Conservation (phyloP, 2,888 invertebrate species). For the Hyposoter didymator region DNA sequence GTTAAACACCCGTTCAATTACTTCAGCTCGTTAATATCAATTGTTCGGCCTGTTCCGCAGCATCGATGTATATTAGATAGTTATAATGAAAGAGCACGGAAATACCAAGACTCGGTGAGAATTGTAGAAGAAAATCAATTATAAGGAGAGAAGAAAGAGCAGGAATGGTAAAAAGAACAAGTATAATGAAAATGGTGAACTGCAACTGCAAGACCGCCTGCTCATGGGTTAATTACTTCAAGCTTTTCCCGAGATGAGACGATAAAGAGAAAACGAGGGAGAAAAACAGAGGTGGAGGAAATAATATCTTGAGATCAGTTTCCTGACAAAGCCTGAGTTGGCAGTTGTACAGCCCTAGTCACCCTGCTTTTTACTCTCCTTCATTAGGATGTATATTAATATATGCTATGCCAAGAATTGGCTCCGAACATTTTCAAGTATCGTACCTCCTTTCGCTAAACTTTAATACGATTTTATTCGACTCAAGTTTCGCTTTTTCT, state of each 20-base stretch:
- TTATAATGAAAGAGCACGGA: conserved; percentile 8
- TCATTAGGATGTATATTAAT: conserved; percentile 33
- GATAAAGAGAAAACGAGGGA: conserved; percentile 12
- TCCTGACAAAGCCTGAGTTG: conserved; percentile 9
- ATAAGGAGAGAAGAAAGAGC: conserved; percentile 6
- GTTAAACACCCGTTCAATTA: conserved; percentile 22
- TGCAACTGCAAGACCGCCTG: conserved; percentile 4
- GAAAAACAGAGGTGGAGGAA: conserved; percentile 9
- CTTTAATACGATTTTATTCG: conserved; percentile 60
- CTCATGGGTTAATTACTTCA: conserved; percentile 47
- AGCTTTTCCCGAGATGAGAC: conserved; percentile 16
- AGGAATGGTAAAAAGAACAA: conserved; percentile 7
- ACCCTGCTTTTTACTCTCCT: conserved; percentile 9
- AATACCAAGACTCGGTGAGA: background rate
- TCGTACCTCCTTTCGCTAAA: conserved; percentile 29
- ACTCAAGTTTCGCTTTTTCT: conserved; percentile 46
- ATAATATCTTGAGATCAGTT: conserved; percentile 8
- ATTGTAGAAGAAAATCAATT: conserved; percentile 26
- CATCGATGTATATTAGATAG: conserved; percentile 6
- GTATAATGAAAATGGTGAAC: conserved; percentile 12
- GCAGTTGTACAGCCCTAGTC: conserved; percentile 7
- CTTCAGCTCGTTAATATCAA: background rate
- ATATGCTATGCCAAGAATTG: conserved; percentile 50
- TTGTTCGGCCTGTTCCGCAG: background rate
- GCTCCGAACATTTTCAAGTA: conserved; percentile 37